Evolutionary conservation across 1,140 invertebrate species (phyloP).

Genomic region (Drosophila neocordata): DNA sequence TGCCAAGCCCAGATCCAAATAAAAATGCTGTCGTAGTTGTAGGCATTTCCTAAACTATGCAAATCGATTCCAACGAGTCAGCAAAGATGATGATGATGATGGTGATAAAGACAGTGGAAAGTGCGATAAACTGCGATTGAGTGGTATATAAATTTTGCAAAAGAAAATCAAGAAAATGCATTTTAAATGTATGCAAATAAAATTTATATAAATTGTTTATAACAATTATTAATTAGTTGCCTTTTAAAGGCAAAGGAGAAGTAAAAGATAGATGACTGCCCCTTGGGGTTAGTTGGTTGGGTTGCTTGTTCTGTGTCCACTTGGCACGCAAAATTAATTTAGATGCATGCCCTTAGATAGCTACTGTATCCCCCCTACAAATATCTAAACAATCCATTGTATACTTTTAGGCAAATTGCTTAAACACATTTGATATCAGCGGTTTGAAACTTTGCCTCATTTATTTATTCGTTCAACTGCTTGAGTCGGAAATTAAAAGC

Average conservation of each 20-base stretch:
- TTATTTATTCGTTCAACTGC: slow-evolving; percentile 42
- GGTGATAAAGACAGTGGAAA: neutral
- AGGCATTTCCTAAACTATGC: slow-evolving; percentile 73
- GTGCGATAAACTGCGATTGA: too few relatives aligned
- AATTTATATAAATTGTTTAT: slow-evolving; percentile 40
- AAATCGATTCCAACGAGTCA: slow-evolving; percentile 66
- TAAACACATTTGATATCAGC: slow-evolving; percentile 35
- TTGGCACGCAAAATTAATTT: slow-evolving; percentile 73
- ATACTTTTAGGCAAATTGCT: slow-evolving; percentile 78
- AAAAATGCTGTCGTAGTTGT: slow-evolving; percentile 52
- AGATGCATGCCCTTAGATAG: slow-evolving; percentile 76
- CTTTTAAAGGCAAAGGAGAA: slow-evolving; percentile 4
- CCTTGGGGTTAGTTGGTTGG: slow-evolving; percentile 18
- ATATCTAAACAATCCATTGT: slow-evolving; percentile 33
- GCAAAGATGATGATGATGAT: neutral
- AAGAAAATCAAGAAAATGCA: slow-evolving; percentile 16
- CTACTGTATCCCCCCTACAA: slow-evolving; percentile 9
- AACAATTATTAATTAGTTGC: slow-evolving; percentile 76
- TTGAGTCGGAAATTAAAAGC: slow-evolving; percentile 76
- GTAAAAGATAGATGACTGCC: slow-evolving; percentile 24
- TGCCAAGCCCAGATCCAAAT: slow-evolving; percentile 13
- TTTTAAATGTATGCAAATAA: too few relatives aligned
- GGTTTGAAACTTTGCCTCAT: slow-evolving; percentile 8
- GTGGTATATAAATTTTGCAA: slow-evolving; percentile 4
- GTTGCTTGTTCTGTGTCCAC: neutral